Percentiles rank a stretch among this genome's conserved stretches.
Conservation (phyloP, 2,797 vertebrate species). For the Serranus cabrilla region DNA sequence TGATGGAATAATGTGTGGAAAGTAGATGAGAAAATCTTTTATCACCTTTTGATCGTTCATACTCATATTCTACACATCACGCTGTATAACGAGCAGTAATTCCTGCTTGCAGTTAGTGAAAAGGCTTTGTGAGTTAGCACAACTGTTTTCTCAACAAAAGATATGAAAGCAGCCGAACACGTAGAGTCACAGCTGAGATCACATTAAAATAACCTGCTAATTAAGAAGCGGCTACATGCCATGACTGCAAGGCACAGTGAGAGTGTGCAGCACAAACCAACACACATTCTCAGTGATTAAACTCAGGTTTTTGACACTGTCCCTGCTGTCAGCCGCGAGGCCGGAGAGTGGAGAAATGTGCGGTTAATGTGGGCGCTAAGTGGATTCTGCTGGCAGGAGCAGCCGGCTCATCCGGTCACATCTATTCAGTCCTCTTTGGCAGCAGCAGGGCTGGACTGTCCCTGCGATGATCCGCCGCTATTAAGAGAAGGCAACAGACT, state of each 20-base stretch:
- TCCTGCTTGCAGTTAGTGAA: background rate
- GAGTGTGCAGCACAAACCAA: constrained; percentile 16
- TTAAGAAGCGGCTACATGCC: constrained; percentile 46
- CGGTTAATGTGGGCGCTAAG: constrained; percentile 62
- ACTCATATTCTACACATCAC: constrained; percentile 3
- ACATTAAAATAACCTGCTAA: constrained; percentile 57
- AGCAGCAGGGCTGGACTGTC: constrained; percentile 51
- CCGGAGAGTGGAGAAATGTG: constrained; percentile 50
- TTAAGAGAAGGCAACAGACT: constrained; percentile 42
- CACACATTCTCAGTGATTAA: constrained; percentile 54
- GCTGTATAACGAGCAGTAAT: constrained; percentile 17
- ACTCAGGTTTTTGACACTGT: constrained; percentile 56
- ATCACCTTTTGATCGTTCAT: background rate
- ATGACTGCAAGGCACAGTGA: constrained; percentile 1
- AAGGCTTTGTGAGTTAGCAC: background rate
- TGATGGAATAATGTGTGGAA: background rate
- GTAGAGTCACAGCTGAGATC: constrained; percentile 32
- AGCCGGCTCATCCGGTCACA: constrained; percentile 38
- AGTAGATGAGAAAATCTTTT: background rate
- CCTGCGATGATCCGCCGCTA: constrained; percentile 33
- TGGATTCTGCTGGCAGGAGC: constrained; percentile 66
- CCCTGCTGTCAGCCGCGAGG: constrained; percentile 50
- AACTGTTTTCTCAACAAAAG: background rate
- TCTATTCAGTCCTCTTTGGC: constrained; percentile 42
- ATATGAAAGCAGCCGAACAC: constrained; percentile 29